These are phyloP conservation scores for Chelidonichthys spinosus DNA, from an alignment of 2,797 vertebrate genomes.

Conservation along the genomic window DNA sequence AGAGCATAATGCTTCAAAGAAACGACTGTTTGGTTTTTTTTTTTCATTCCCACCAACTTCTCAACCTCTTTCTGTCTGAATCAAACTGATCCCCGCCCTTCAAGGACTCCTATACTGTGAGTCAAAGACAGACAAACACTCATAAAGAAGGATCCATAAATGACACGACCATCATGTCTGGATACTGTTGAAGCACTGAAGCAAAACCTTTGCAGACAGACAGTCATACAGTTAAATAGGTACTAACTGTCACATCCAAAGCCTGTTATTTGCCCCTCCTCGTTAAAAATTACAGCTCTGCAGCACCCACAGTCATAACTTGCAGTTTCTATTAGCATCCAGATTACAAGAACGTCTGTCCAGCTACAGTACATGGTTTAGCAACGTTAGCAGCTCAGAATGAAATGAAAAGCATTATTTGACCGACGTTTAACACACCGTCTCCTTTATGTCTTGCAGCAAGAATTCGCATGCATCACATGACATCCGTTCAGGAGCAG, in stretches of 20 bases:
- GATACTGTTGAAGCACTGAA: conserved; percentile 45
- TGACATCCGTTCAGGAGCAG: conserved; percentile 45
- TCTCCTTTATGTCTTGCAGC: conserved; percentile 29
- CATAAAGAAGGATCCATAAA: conserved; percentile 59
- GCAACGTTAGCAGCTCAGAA: background rate
- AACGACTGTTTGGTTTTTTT: conserved; percentile 18
- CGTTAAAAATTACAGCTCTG: conserved; percentile 27
- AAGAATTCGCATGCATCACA: conserved; percentile 54
- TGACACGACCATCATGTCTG: conserved; percentile 44
- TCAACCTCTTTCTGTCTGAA: conserved; percentile 58
- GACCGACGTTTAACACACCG: background rate
- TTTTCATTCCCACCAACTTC: conserved; percentile 13
- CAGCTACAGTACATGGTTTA: conserved; percentile 20
- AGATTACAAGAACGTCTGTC: conserved; percentile 28
- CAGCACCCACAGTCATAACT: conserved; percentile 41
- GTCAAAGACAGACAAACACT: conserved; percentile 64
- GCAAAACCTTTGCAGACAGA: conserved; percentile 61
- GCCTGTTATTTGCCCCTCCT: conserved; percentile 42
- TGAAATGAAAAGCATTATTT: conserved; percentile 3
- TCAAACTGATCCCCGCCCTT: conserved; percentile 65
- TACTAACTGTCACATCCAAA: conserved; percentile 49
- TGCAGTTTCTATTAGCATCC: conserved; percentile 47
- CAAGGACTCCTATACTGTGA: conserved; percentile 38
- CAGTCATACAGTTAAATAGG: conserved; percentile 63
- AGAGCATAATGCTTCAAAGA: conserved; percentile 17